phyloP scores from a whole-genome alignment of 1,140 invertebrate genomes.

The Laupala kohalensis region DNA sequence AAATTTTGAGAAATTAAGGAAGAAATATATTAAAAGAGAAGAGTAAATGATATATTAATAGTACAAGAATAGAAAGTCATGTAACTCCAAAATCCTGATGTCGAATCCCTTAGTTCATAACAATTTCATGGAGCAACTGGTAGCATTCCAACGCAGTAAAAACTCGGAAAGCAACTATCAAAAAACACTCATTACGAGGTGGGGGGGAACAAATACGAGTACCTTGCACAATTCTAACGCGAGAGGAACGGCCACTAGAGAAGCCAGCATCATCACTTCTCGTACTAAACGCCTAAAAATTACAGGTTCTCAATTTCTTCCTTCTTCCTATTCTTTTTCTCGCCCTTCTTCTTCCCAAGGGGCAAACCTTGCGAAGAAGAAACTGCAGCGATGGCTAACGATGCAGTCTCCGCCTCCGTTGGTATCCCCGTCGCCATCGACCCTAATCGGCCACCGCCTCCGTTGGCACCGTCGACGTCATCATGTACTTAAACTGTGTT shows the following conservation, averaged over 20 bases:
- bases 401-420: too few species aligned
- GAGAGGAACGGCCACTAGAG: not conserved
- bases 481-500: too few species aligned
- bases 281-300: not conserved
- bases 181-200: not conserved
- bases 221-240: too few species aligned
- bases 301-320: not conserved
- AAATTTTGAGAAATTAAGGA: too few species aligned
- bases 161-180: not conserved
- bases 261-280: not conserved
- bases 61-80: too few species aligned
- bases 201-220: too few species aligned
- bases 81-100: not conserved
- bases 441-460: not conserved
- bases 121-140: too few species aligned
- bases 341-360: not conserved
- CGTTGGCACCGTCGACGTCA: not conserved
- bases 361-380: too few species aligned
- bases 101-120: not conserved
- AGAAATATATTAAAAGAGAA: too few species aligned
- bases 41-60: too few species aligned
- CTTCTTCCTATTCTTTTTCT: not conserved
- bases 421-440: too few species aligned
- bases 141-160: not conserved
- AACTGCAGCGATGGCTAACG: too few species aligned